A percentile compares a stretch with the other conserved stretches of the same genome.
These are phyloP conservation scores for Craseonycteris thonglongyai DNA, from an alignment of 2,113 vertebrate genomes.

Conservation along the genomic window DNA sequence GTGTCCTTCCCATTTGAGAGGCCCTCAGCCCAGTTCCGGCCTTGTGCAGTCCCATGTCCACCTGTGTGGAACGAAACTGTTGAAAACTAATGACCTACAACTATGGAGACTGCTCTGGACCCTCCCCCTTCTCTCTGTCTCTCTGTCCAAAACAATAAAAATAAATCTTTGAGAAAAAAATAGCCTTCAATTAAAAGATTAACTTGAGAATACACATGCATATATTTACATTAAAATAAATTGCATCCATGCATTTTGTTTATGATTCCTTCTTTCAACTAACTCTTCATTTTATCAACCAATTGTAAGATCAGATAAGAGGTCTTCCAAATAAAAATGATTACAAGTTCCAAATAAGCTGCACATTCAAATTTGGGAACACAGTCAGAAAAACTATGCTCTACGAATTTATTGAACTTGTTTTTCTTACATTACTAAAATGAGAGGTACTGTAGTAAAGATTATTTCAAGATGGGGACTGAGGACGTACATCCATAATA, in stretches of 20 bases:
- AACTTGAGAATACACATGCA: neutral
- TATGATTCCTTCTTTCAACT: neutral
- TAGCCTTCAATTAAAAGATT: neutral
- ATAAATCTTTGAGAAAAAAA: neutral
- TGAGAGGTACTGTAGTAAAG: neutral
- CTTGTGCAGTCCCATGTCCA: too few relatives aligned
- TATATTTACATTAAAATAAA: neutral
- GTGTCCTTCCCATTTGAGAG: too few relatives aligned
- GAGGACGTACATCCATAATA: neutral
- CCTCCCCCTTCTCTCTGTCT: too few relatives aligned
- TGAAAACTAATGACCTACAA: too few relatives aligned
- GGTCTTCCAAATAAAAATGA: neutral
- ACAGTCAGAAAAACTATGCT: neutral
- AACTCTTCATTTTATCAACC: neutral
- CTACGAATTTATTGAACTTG: neutral
- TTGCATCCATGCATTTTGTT: neutral
- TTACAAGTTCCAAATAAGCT: neutral
- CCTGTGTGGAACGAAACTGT: too few relatives aligned
- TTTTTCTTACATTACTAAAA: neutral
- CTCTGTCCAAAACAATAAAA: too few relatives aligned
- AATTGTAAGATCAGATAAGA: neutral
- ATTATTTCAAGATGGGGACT: neutral
- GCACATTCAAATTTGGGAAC: neutral
- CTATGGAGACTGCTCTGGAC: too few relatives aligned
- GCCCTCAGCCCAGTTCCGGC: too few relatives aligned